Evolutionary conservation across 2,113 vertebrate genomes (phyloP).

Genomic region (Pseudopodoces humilis): DNA sequence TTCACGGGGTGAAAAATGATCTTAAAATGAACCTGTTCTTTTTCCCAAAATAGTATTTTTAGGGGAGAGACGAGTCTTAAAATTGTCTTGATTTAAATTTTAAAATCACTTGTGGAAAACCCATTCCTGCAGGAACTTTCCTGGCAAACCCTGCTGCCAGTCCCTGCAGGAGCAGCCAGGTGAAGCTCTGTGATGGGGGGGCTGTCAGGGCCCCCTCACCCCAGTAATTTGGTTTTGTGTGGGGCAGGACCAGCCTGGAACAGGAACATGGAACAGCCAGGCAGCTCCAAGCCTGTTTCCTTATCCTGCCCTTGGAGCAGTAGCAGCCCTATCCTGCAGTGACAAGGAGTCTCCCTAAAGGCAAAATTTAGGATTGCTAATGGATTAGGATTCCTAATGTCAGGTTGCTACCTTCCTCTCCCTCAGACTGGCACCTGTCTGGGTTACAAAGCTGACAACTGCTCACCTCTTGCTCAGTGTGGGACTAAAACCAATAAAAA

Average conservation of each 20-base stretch:
- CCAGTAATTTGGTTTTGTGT: neutral
- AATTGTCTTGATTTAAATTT: neutral
- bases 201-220: neutral
- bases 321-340: accelerated
- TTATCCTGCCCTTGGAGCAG: neutral
- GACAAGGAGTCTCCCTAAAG: neutral
- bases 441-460: neutral
- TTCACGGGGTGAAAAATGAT: neutral
- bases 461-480: neutral
- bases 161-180: neutral
- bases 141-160: neutral
- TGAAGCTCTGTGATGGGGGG: neutral
- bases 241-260: neutral
- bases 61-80: neutral
- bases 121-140: neutral
- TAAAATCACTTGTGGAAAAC: neutral
- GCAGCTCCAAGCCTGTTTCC: neutral
- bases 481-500: neutral
- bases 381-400: neutral
- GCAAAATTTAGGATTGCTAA: neutral
- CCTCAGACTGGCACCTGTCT: too few species aligned
- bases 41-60: neutral
- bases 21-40: neutral
- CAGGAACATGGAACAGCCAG: too few species aligned
- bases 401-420: neutral